These are phyloP conservation scores for Coccyzus lansbergi DNA, from an alignment of 2,797 vertebrate genomes.

Conservation along the genomic window DNA sequence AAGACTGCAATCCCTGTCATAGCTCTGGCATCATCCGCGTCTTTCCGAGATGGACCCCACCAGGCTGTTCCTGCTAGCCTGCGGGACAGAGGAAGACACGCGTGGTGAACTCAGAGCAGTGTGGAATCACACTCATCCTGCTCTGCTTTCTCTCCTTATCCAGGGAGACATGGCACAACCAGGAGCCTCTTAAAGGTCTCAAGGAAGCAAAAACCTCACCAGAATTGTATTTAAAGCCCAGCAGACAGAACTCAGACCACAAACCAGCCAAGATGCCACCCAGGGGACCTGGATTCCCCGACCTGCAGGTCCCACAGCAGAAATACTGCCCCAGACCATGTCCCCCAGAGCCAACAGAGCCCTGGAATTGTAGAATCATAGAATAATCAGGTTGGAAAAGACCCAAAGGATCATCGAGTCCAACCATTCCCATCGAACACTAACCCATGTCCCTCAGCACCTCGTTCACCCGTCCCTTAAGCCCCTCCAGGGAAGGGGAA, in stretches of 20 bases:
- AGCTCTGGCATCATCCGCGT: slow-evolving; percentile 81
- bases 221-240: background rate
- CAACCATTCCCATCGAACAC: no score
- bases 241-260: background rate
- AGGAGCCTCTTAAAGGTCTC: background rate
- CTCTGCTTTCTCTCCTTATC: background rate
- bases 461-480: no score
- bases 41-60: slow-evolving; percentile 73
- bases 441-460: no score
- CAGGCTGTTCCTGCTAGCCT: slow-evolving; percentile 72
- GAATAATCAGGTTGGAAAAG: no score
- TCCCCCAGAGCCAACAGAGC: fast-evolving
- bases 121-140: background rate
- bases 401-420: no score
- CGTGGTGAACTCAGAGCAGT: no score
- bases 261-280: background rate
- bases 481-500: no score
- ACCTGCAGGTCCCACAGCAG: background rate
- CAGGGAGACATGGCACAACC: background rate
- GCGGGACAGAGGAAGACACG: slow-evolving; percentile 12
- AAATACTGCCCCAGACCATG: background rate
- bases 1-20: slow-evolving; percentile 80
- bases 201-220: background rate
- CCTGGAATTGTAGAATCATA: no score
- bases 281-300: background rate